These are phyloP conservation scores for Strigamia maritima DNA, from an alignment of 2,888 invertebrate genomes.

Conservation along the genomic window DNA sequence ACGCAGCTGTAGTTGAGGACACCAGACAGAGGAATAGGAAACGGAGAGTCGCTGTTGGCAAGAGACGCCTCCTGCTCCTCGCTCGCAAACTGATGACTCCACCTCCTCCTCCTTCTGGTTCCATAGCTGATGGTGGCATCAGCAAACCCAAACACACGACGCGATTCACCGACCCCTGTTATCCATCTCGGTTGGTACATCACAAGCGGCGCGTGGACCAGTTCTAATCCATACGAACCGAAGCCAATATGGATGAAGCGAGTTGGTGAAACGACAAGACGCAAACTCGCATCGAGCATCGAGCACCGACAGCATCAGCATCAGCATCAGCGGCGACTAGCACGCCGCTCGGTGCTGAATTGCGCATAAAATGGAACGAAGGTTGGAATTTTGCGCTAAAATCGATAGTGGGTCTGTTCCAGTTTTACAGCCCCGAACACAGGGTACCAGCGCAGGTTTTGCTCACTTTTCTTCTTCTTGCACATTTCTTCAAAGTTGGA, in stretches of 20 bases:
- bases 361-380: conserved; percentile 19
- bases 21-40: conserved; percentile 34
- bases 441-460: conserved; percentile 7
- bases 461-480: conserved; percentile 22
- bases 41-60: conserved; percentile 20
- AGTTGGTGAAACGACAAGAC: conserved; percentile 17
- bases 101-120: conserved; percentile 29
- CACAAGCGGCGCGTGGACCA: conserved; percentile 21
- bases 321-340: conserved; percentile 7
- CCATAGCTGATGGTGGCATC: conserved; percentile 18
- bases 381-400: neutral
- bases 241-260: conserved; percentile 27
- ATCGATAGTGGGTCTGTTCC: conserved; percentile 29
- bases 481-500: conserved; percentile 20
- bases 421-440: neutral
- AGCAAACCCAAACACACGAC: conserved; percentile 25
- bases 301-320: neutral
- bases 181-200: conserved; percentile 30
- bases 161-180: conserved; percentile 25
- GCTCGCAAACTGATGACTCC: conserved; percentile 17
- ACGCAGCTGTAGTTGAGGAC: conserved; percentile 4
- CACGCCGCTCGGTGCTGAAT: neutral
- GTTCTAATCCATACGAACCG: conserved; percentile 27
- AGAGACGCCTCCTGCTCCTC: conserved; percentile 23
- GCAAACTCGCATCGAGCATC: conserved; percentile 1